Conservation (phyloP, 2,113 vertebrate genomes). For the Tupaia chinensis region DNA sequence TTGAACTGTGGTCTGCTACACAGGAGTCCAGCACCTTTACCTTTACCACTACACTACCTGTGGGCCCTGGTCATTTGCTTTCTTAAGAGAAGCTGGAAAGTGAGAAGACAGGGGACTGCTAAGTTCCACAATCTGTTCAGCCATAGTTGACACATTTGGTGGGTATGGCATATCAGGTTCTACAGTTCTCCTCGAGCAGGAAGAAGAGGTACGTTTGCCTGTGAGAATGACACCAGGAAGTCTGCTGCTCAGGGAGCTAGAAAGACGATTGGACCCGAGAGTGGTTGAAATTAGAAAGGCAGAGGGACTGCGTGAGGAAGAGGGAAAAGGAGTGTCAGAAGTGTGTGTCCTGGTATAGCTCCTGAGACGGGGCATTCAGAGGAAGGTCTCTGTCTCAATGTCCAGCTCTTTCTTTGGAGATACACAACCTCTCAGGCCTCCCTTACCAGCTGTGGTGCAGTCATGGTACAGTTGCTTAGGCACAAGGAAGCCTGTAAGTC, state of each 20-base stretch:
- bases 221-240: background rate
- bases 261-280: background rate
- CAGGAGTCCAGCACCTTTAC: too few species aligned
- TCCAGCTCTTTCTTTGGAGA: background rate
- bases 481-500: background rate
- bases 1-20: too few species aligned
- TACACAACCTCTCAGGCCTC: background rate
- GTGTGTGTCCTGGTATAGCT: background rate
- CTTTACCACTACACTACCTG: too few species aligned
- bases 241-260: background rate
- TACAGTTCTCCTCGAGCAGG: background rate
- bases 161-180: background rate
- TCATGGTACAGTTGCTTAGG: background rate
- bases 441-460: background rate
- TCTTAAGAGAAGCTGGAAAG: background rate
- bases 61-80: background rate
- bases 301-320: background rate
- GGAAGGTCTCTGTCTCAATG: background rate
- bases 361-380: background rate
- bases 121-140: background rate
- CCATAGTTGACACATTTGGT: background rate
- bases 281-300: background rate
- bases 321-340: background rate
- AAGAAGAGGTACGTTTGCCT: background rate
- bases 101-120: background rate